Base-by-base conservation (phyloP, 2,113 vertebrate species). In the Nerophis lumbriciformis region DNA sequence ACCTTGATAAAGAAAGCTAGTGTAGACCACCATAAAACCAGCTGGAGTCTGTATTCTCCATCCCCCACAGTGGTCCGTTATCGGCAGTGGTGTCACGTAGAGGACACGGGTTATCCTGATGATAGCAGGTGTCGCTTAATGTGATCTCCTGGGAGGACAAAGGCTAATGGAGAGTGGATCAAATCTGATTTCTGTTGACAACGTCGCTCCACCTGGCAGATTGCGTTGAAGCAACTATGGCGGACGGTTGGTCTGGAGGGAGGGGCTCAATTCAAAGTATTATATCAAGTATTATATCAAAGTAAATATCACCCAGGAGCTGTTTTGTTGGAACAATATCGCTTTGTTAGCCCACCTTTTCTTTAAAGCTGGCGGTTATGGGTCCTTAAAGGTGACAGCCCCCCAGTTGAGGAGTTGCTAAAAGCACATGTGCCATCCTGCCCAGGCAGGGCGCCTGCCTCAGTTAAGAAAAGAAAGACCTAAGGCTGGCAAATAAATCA, bases 81-180 rank as follows among this genome's bases (percentile, higher is more conserved):
- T 85, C 69, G 57, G 63, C 64, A 82, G 81, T 72, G 76, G 50
- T 7, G 63, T 84, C 83, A 75, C 71, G 59, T 47, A 54, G 76
- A 64, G 73, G 80, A 83, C 80, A 76, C 69, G 68, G 80, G 80
- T 86, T 78, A 83, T 74, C 72, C 84, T 68, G 82, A 83, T 80
- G 86, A 85, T 84, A 84, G 79, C 80, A 83, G 83, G 86, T 85
- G 85, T 83, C 73, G 82, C 83, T 89, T 87, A 85, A 86, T 83
- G 78, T 84, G 85, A 82, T 85, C 83, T 82, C 77, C 7, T 39
- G 69, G 68, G 77, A 69, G 75, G 65, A 72, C 75, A 70, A 70
- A 75, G 72, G 81, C 78, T 85, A 87, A 85, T 83, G 78, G 83
- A 85, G 81, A 85, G 81, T 66, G 63, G 75, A 83, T 78, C 78